Conservation (phyloP, 2,888 invertebrate species). For the Orthosia gothica region DNA sequence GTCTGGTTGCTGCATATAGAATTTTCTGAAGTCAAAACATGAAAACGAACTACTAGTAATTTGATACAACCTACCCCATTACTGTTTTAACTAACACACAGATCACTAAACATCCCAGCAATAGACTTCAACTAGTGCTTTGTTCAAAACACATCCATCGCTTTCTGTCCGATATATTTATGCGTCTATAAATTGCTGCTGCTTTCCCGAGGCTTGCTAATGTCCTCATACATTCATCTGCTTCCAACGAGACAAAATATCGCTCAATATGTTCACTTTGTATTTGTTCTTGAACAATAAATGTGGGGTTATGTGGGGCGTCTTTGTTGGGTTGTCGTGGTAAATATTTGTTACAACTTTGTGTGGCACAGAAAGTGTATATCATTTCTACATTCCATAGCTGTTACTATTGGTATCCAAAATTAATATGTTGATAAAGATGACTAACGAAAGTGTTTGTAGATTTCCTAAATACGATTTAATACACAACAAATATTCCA, state of each 20-base stretch:
- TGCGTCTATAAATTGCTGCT: constrained; percentile 66
- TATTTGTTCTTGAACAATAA: constrained; percentile 58
- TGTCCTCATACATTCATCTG: constrained; percentile 65
- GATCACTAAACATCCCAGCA: constrained; percentile 43
- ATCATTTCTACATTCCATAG: neutral
- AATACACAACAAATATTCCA: neutral
- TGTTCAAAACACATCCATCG: constrained; percentile 62
- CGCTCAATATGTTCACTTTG: constrained; percentile 55
- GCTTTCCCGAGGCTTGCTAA: constrained; percentile 65
- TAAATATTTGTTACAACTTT: constrained; percentile 30
- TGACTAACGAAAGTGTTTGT: neutral
- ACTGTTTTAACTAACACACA: constrained; percentile 32
- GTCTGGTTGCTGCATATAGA: too few relatives aligned
- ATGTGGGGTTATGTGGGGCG: constrained; percentile 22
- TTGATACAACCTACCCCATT: constrained; percentile 10
- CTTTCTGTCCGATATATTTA: constrained; percentile 64
- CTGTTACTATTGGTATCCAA: neutral
- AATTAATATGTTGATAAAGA: neutral
- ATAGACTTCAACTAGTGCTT: constrained; percentile 61
- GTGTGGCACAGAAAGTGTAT: constrained; percentile 11
- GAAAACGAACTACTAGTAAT: neutral
- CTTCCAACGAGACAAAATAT: constrained; percentile 61
- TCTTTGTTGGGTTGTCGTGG: constrained; percentile 26
- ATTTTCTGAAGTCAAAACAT: neutral
- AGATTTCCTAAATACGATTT: neutral